Evolutionary conservation across 2,113 vertebrate genomes (phyloP).

Genomic region (Brienomyrus longianalis): DNA sequence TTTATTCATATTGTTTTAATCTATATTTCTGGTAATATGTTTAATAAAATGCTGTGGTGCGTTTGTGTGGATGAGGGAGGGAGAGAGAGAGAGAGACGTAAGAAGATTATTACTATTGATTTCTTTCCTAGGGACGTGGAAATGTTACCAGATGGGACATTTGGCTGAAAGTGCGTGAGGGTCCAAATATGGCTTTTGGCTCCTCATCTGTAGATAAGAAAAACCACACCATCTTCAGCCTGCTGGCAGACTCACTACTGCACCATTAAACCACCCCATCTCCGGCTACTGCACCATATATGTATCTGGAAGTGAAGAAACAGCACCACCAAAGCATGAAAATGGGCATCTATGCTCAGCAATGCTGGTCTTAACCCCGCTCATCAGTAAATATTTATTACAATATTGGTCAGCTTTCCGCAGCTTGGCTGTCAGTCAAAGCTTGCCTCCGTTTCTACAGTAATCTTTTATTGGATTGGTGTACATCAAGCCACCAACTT

Average conservation of each 20-base stretch:
- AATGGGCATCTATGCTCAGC: background rate
- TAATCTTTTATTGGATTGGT: constrained; percentile 22
- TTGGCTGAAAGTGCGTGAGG: constrained; percentile 77
- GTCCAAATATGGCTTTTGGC: constrained; percentile 70
- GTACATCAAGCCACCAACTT: constrained; percentile 26
- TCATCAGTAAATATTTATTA: constrained; percentile 15
- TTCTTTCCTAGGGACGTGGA: constrained; percentile 89
- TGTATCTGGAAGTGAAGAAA: background rate
- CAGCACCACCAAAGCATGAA: background rate
- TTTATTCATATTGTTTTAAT: background rate
- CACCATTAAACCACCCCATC: constrained; percentile 46
- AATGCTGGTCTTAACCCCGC: background rate
- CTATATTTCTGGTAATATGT: background rate
- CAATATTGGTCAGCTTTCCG: background rate
- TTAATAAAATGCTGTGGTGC: background rate
- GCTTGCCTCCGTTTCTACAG: background rate
- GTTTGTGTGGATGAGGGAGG: background rate
- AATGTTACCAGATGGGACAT: constrained; percentile 95
- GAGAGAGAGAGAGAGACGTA: constrained; percentile 44
- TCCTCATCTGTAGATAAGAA: constrained; percentile 66
- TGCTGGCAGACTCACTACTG: background rate
- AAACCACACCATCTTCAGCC: constrained; percentile 55
- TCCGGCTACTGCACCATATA: constrained; percentile 32
- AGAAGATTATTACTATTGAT: constrained; percentile 98
- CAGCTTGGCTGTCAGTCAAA: constrained; percentile 24